phyloP scores from a whole-genome alignment of 1,140 invertebrate species.

The Drosophila ohnishii region DNA sequence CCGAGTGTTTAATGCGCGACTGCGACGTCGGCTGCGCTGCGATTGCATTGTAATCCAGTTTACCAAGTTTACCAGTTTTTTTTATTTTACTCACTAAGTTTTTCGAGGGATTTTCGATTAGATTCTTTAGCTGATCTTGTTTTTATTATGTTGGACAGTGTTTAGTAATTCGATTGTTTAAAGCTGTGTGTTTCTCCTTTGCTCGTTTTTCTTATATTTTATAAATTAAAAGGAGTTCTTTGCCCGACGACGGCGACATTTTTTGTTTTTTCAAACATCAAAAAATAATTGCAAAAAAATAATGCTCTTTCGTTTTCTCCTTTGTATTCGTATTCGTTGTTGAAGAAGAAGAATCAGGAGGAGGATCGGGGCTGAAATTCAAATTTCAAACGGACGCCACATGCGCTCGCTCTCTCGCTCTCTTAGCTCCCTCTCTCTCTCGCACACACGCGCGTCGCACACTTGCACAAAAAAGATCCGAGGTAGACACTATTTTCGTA shows the following conservation, averaged over 20 bases:
- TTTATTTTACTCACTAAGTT: slow-evolving; percentile 25
- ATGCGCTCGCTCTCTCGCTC: slow-evolving; percentile 34
- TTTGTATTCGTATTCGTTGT: slow-evolving; percentile 9
- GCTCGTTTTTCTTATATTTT: slow-evolving; percentile 54
- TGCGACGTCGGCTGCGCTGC: slow-evolving; percentile 74
- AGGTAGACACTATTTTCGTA: slow-evolving; percentile 19
- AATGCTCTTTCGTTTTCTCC: background rate
- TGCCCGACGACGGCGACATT: slow-evolving; percentile 62
- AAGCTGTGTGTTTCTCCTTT: slow-evolving; percentile 16
- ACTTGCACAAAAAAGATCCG: slow-evolving; percentile 23
- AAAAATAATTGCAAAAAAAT: slow-evolving; percentile 39
- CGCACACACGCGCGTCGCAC: slow-evolving; percentile 25
- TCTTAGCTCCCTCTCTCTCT: slow-evolving; percentile 12
- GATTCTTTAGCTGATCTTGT: slow-evolving; percentile 32
- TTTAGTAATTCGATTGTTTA: slow-evolving; percentile 22
- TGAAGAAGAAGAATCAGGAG: slow-evolving; percentile 3
- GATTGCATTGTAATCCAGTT: slow-evolving; percentile 76
- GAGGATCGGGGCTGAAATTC: slow-evolving; percentile 26
- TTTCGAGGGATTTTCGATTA: slow-evolving; percentile 40
- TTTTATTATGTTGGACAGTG: slow-evolving; percentile 8
- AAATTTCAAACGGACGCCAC: slow-evolving; percentile 37
- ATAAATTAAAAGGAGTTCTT: slow-evolving; percentile 37
- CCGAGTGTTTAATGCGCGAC: slow-evolving; percentile 59
- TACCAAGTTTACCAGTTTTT: slow-evolving; percentile 64
- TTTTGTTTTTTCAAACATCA: slow-evolving; percentile 27